Conservation (phyloP, 2,888 invertebrate species). For the Neria commutata region DNA sequence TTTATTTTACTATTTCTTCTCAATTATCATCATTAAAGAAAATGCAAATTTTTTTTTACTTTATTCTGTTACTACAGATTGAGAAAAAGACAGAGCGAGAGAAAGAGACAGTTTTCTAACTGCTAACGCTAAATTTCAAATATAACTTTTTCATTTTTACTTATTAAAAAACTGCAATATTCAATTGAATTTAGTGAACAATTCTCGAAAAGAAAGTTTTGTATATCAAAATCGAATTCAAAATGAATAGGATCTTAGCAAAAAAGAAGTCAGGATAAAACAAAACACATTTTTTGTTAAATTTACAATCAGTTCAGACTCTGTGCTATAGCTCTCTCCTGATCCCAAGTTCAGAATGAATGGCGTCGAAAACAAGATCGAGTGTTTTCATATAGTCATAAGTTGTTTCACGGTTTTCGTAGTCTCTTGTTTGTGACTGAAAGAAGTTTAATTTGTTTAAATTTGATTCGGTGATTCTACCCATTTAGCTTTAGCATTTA, state of each 20-base stretch:
- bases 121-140: conserved; percentile 47
- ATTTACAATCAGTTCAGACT: conserved; percentile 42
- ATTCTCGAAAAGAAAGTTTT: conserved; percentile 25
- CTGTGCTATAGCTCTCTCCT: conserved; percentile 62
- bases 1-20: conserved; percentile 19
- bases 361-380: conserved; percentile 43
- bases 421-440: conserved; percentile 33
- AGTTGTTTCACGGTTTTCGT: not conserved
- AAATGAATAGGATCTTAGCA: conserved; percentile 31
- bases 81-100: conserved; percentile 20
- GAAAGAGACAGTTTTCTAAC: conserved; percentile 40
- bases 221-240: conserved; percentile 23
- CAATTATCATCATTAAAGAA: not conserved
- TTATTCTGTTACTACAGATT: conserved; percentile 29
- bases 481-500: conserved; percentile 51
- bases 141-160: conserved; percentile 38
- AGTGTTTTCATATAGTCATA: no score
- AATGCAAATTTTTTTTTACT: conserved; percentile 12
- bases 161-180: conserved; percentile 14
- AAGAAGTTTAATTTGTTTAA: conserved; percentile 33
- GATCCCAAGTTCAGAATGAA: conserved; percentile 62
- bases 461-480: conserved; percentile 30
- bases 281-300: conserved; percentile 18
- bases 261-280: conserved; percentile 29
- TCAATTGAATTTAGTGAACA: conserved; percentile 21